Conservation (phyloP, 2,888 invertebrate genomes). For the Scaptomyza parva region DNA sequence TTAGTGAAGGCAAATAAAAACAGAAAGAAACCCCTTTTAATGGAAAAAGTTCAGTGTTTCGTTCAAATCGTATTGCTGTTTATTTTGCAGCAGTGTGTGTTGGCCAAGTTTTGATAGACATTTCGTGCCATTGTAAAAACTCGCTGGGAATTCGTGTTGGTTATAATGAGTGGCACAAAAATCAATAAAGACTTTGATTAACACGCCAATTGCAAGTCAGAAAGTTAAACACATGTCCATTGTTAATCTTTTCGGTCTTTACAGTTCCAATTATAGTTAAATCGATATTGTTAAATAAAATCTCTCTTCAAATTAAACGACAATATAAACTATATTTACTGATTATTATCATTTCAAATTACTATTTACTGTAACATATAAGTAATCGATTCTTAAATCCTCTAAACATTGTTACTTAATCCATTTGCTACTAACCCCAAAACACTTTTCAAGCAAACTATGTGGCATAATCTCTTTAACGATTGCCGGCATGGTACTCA, state of each 20-base stretch:
- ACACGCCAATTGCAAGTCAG: conserved; percentile 50
- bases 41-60: conserved; percentile 37
- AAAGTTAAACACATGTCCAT: conserved; percentile 23
- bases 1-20: conserved; percentile 14
- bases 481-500: background rate
- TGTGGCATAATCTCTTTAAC: background rate
- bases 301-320: background rate
- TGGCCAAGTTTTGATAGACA: conserved; percentile 56
- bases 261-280: background rate
- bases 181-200: conserved; percentile 63
- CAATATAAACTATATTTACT: too few species aligned
- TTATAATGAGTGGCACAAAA: conserved; percentile 61
- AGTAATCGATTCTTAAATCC: too few species aligned
- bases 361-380: too few species aligned
- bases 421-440: background rate
- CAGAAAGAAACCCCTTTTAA: conserved; percentile 31
- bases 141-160: conserved; percentile 47
- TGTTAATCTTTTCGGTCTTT: background rate
- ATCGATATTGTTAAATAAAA: background rate
- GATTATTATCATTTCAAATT: too few species aligned
- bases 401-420: too few species aligned
- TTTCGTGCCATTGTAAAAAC: conserved; percentile 53
- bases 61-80: conserved; percentile 38
- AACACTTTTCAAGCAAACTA: background rate
- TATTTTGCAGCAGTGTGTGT: conserved; percentile 6